Conservation (phyloP, 2,888 invertebrate genomes). For the Idaea straminata region DNA sequence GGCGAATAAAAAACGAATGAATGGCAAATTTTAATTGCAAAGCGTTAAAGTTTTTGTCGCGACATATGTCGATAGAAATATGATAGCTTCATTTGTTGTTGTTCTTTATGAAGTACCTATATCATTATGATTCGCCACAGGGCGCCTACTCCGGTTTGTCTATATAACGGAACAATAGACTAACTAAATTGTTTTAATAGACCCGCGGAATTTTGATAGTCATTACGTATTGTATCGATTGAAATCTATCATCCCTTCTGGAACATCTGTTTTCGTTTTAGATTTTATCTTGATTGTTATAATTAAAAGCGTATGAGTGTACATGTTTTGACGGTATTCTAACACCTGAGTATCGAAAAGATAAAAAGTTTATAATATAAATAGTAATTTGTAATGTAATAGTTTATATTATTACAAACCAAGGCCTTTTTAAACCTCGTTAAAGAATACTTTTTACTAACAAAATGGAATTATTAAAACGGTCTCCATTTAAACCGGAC, state of each 20-base stretch:
- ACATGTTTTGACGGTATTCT: slow-evolving; percentile 13
- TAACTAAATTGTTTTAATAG: slow-evolving; percentile 78
- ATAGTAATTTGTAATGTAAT: not conserved
- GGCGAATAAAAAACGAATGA: slow-evolving; percentile 33
- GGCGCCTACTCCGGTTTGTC: slow-evolving; percentile 59
- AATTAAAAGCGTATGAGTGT: slow-evolving; percentile 50
- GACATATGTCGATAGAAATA: slow-evolving; percentile 61
- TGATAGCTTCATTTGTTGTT: slow-evolving; percentile 75
- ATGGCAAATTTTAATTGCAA: slow-evolving; percentile 32
- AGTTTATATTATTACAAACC: not conserved
- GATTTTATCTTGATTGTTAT: slow-evolving; percentile 64
- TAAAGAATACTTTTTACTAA: not conserved
- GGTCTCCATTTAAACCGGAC: not conserved
- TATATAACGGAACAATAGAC: slow-evolving; percentile 63
- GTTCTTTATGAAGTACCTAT: slow-evolving; percentile 56
- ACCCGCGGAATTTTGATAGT: slow-evolving; percentile 60
- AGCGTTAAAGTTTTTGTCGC: slow-evolving; percentile 43
- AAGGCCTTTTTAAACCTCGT: not conserved
- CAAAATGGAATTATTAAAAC: not conserved
- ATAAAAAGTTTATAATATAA: not conserved
- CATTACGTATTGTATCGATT: slow-evolving; percentile 64
- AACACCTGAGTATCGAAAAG: not conserved
- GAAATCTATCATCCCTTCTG: slow-evolving; percentile 54
- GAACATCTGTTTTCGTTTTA: slow-evolving; percentile 63
- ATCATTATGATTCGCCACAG: slow-evolving; percentile 74